A percentile compares a stretch with the other conserved stretches of the same genome.
Conservation (phyloP, 1,140 invertebrate genomes). For the Cyrtorhinus lividipennis region DNA sequence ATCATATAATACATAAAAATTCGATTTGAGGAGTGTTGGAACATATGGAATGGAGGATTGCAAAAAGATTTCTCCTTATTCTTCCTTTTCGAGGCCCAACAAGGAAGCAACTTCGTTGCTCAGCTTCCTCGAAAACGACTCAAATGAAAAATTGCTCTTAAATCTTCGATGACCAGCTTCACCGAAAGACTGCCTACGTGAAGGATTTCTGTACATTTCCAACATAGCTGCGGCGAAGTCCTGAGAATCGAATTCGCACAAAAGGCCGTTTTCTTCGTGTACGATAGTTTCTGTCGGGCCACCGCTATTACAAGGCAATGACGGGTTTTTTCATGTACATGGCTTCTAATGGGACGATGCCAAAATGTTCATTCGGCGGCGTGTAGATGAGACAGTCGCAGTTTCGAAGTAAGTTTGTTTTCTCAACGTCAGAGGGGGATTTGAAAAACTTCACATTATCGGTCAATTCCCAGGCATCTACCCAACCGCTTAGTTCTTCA, state of each 20-base stretch:
- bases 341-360: constrained; percentile 97
- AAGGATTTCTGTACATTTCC: constrained; percentile 31
- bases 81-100: neutral
- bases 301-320: constrained; percentile 82
- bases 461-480: constrained; percentile 46
- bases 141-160: constrained; percentile 61
- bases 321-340: constrained; percentile 91
- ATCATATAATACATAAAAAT: too few species aligned
- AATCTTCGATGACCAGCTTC: constrained; percentile 52
- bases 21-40: too few species aligned
- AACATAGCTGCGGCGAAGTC: constrained; percentile 68
- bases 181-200: constrained; percentile 45
- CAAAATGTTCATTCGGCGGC: constrained; percentile 95
- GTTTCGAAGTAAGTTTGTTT: constrained; percentile 59
- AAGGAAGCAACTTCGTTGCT: constrained; percentile 28
- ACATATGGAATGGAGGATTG: too few species aligned
- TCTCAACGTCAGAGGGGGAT: constrained; percentile 72
- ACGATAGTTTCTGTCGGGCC: constrained; percentile 89
- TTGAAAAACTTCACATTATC: constrained; percentile 69
- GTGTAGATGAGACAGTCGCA: constrained; percentile 82
- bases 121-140: constrained; percentile 53
- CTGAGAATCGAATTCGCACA: constrained; percentile 52
- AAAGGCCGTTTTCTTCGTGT: constrained; percentile 75
- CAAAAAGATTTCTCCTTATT: neutral
- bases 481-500: constrained; percentile 53